These are phyloP conservation scores for Typhlomys cinereus DNA, from an alignment of 2,113 vertebrate genomes.

Conservation along the genomic window DNA sequence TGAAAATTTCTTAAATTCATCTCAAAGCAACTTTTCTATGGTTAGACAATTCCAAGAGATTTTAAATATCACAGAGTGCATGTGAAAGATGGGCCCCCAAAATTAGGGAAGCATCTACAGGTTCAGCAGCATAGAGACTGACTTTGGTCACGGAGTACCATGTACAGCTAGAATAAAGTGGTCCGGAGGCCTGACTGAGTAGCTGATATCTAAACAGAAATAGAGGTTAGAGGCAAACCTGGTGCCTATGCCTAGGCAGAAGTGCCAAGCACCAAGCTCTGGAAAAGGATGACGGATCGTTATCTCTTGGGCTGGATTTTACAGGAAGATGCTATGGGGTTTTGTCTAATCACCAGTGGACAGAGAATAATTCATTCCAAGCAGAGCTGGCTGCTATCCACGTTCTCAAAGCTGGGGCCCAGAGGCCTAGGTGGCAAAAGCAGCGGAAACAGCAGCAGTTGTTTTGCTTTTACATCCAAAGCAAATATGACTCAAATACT, in stretches of 20 bases:
- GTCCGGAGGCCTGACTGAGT: neutral
- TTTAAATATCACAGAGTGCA: neutral
- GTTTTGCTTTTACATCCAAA: neutral
- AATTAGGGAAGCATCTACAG: neutral
- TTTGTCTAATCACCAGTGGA: neutral
- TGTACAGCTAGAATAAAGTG: neutral
- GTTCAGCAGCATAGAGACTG: neutral
- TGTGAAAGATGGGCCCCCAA: neutral
- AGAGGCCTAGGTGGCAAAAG: neutral
- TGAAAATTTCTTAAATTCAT: constrained; percentile 6
- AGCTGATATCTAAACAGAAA: neutral
- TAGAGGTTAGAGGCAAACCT: neutral
- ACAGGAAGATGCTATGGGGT: neutral
- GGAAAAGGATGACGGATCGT: neutral
- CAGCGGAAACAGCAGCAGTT: neutral
- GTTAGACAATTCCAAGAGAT: neutral
- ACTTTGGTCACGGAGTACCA: neutral
- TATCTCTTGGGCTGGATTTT: neutral
- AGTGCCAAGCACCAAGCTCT: neutral
- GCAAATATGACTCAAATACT: neutral
- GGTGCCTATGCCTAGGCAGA: neutral
- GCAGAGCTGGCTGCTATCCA: neutral
- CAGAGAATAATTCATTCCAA: neutral
- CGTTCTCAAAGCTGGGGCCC: neutral
- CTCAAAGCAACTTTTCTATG: constrained; percentile 23